Base-by-base conservation (phyloP, 2,113 vertebrate genomes). In the Neomonachus schauinslandi region DNA sequence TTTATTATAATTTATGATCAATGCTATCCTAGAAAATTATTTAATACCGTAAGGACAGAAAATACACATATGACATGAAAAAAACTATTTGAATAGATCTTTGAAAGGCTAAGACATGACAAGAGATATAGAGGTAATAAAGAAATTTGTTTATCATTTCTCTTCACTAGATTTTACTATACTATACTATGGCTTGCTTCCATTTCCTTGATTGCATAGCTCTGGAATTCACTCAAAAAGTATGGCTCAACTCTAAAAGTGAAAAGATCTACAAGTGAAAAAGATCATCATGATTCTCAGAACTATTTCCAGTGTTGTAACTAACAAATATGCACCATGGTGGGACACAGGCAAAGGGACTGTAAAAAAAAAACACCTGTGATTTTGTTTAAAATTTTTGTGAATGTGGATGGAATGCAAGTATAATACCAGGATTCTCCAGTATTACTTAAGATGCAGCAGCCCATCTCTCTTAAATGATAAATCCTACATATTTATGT, bases 151-250 rank as follows among this genome's bases (percentile, higher is more conserved):
- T n/a, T 0, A 24, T 89, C 5, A 51, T 12, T 74, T 95, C 10
- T 53, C 19, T 96, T 90, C 55, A 85, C 12, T 53, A 16, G 77
- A 92, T 77, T 96, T 93, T 95, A 61, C 46, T 79, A 24, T 53
- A 42, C 33, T 69, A 69, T n/a, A 26, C 55, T 72, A 86, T 85
- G 6, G 31, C 4, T 82, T 87, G 53, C 28, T 95, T 94, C 42
- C 21, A 97, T 81, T 91, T 97, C n/a, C 61, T 85, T 88, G 46
- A 89, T 74, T 63, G 71, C 7, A 71, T 5, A 69, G 19, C n/a
- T 92, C 67, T 90, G n/a, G 33, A 72, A 92, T 89, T 77, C 67
- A 96, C 31, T 93, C 22, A 88, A 77, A 93, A 86, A 91, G 57
- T 49, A 76, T 53, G 51, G 53, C 31, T 91, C 83, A 80, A 57